phyloP scores from a whole-genome alignment of 2,888 invertebrate species.

The Tolmerus cingulatus region DNA sequence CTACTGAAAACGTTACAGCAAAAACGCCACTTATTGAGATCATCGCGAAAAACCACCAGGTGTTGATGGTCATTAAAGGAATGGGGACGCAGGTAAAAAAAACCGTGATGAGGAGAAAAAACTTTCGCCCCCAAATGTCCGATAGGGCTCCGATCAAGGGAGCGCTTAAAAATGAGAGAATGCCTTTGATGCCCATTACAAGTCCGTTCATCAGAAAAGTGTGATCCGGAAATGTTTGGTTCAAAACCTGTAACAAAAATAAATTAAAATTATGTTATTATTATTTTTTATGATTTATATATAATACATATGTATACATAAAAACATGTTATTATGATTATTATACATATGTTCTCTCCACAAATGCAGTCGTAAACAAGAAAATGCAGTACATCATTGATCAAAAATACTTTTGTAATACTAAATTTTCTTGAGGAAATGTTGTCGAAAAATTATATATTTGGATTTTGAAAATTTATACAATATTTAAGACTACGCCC shows the following conservation, averaged over 20 bases:
- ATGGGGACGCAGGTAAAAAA: slow-evolving; percentile 99
- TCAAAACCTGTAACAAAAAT: slow-evolving; percentile 71
- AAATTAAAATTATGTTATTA: background rate
- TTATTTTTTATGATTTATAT: background rate
- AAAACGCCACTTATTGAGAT: slow-evolving; percentile 98
- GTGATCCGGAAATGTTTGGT: slow-evolving; percentile 97
- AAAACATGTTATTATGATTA: too few species aligned
- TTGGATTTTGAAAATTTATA: too few species aligned
- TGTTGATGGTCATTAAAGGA: slow-evolving; percentile 98
- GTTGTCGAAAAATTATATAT: too few species aligned
- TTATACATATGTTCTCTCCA: too few species aligned
- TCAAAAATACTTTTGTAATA: too few species aligned
- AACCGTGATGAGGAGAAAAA: slow-evolving; percentile 96
- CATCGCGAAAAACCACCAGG: slow-evolving; percentile 99
- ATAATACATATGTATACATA: background rate
- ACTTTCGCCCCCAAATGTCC: slow-evolving; percentile 98
- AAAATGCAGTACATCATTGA: too few species aligned
- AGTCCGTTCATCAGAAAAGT: slow-evolving; percentile 99
- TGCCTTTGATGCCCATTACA: slow-evolving; percentile 98
- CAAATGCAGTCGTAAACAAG: too few species aligned
- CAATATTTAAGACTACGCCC: too few species aligned
- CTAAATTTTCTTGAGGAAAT: too few species aligned
- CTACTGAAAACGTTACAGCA: slow-evolving; percentile 98
- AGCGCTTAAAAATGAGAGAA: slow-evolving; percentile 96
- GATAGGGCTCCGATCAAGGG: slow-evolving; percentile 97